Base-by-base conservation (phyloP, 2,113 vertebrate genomes). In the Toxotes chatareus region DNA sequence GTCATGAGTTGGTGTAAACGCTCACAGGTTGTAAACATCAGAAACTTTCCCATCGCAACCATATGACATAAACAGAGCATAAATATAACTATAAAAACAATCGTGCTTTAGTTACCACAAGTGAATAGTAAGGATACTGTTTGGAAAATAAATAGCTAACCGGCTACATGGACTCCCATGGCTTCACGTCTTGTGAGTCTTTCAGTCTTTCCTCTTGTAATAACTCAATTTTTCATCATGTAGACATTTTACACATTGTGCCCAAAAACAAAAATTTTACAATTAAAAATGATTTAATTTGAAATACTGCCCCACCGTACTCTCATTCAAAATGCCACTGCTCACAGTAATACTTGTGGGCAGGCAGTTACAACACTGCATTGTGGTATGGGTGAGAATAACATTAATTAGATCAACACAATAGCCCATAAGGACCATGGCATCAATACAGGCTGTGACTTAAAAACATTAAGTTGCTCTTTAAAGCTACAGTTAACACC, bases 401-500 rank as follows among this genome's bases (percentile, higher is more conserved):
- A 32, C 7, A 59, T 21, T 0, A 40, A 31, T 62, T 34, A 5
- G 34, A 76, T 34, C 12, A 19, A n/a, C 4, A 49, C 7, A 34
- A 32, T 14, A 5, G 38, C 32, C 8, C 1, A 56, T 34, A 17
- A 19, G 8, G 27, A 38, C 16, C 16, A 40, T 5, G 23, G 36
- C 44, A 31, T 38, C 5, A 0, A 74, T n/a, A 32, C 12, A 67
- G n/a, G 36, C 31, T 62, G 40, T 57, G 23, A 68, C 38, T 44
- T 73, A 31, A 67, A 61, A 73, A 59, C 60, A 53, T 31, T 17
- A 61, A n/a, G 16, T 59, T 40, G 19, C 36, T 38, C 21, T 47
- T 69, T 6, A 79, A 13, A 27, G 49, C 34, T 51, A 51, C 23
- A 73, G 27, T 63, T 66, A 62, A 53, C 21, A n/a, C 51, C 21